Base-by-base conservation (phyloP, 2,888 invertebrate species). In the Chrysolina haemoptera region DNA sequence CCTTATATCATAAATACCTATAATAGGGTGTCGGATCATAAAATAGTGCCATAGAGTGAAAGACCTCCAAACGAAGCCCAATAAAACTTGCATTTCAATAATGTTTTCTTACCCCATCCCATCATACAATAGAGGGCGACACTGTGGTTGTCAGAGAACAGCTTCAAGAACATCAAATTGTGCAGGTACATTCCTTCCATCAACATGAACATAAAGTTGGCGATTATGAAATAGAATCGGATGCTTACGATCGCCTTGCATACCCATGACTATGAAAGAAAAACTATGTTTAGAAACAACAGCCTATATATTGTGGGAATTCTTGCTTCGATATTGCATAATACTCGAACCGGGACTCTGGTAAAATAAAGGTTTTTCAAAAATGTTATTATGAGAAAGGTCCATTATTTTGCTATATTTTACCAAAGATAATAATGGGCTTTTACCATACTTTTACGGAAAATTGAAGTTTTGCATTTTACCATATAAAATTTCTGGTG, bases 101-200 rank as follows among this genome's bases (percentile, higher is more conserved):
- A n/a, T 46, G 1, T n/a, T n/a, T n/a, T 69, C 90, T 89, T 86
- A 93, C 93, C 91, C 93, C 93, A 94, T 59, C 93, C 94, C 18
- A 92, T 86, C 0, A 90, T 72, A 55, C 91, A 89, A 85, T 93
- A 93, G 69, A 89, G 83, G 6, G 89, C 88, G 72, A 93, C 91
- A 18, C 91, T 89, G 64, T 89, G 90, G 46, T 89, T 90, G 81
- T 93, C 92, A 0, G 92, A 90, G 84, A 92, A 92, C 59, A 92
- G 89, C 10, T 92, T 91, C 68, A 91, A 82, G 82, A 92, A 92
- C 76, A 94, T 90, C 64, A 93, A 88, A 85, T 92, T 93, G 84
- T 93, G 92, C 11, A 94, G 89, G 84, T 93, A 93, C 2, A 93
- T 88, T 0, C 92, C 93, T 86, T 94, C 94, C 90, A 93, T 92